Base-by-base conservation (phyloP, 1,140 invertebrate genomes). In the Himalopsyche phryganea region DNA sequence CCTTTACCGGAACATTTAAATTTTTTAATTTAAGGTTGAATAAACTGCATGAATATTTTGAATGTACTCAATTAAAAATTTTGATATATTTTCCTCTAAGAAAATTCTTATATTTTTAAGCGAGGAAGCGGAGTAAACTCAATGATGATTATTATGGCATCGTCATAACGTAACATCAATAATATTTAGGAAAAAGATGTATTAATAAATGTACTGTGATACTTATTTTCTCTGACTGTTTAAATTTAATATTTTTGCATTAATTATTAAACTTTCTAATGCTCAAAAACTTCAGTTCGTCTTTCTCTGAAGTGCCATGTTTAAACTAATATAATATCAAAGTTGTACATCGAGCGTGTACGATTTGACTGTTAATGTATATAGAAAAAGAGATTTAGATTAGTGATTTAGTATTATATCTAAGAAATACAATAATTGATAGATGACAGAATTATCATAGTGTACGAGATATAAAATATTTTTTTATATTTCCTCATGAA, bases 171-270 rank as follows among this genome's bases (percentile, higher is more conserved):
- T 62, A 50, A 50, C 38, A 42, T 45, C 23, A 44, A 32, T 53
- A 28, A 20, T 59, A 18, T 44, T 63, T 47, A 36, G 40, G 35
- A 55, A 47, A 63, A 49, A 44, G 36, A 58, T 59, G 49, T 59
- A 45, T 59, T 63, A 63, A 59, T 63, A 63, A 63, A 63, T 63
- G 61, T 63, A 63, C 61, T 63, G 61, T 63, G 61, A 63, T 63
- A 63, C 50, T 56, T 59, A 59, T 47, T 62, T 61, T 58, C 50
- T 61, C 50, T 61, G 60, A 61, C 60, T 61, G 53, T 57, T 61
- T 32, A 42, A 50, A 56, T 50, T 55, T 55, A 45, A 54, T 54
- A 60, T 54, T 60, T 60, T 54, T 40, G 36, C 44, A 55, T 48
- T 45, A 38, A 48, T 48, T 54, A 54, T 55, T 38, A 28, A 55